Percentiles rank a stretch among this genome's conserved stretches.
Evolutionary conservation across 2,888 invertebrate species (phyloP).

Genomic region (Ophion obscuratus): DNA sequence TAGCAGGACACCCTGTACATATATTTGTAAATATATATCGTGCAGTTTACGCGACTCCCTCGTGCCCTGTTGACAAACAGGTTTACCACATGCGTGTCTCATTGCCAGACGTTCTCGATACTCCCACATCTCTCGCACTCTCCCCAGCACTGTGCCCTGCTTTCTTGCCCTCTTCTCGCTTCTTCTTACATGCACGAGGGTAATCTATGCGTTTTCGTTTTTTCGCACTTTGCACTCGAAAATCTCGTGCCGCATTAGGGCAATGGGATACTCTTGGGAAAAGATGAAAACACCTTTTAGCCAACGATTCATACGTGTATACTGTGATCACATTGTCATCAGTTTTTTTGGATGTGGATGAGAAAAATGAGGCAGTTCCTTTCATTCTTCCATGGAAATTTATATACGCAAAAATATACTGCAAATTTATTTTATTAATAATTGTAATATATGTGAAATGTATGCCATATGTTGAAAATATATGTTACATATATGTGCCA

Average conservation of each 20-base stretch:
- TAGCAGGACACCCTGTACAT: too few species aligned
- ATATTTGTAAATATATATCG: background rate
- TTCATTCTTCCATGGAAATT: too few species aligned
- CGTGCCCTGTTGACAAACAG: constrained; percentile 73
- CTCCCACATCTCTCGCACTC: constrained; percentile 11
- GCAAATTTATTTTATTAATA: too few species aligned
- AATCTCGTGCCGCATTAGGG: background rate
- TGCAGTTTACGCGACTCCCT: constrained; percentile 52
- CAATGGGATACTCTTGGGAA: constrained; percentile 32
- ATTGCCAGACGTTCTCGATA: constrained; percentile 47
- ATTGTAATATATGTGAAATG: too few species aligned
- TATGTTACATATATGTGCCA: too few species aligned
- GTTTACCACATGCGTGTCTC: constrained; percentile 73
- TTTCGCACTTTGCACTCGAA: constrained; percentile 47
- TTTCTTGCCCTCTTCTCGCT: background rate
- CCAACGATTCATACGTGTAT: too few species aligned
- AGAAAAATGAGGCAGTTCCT: too few species aligned
- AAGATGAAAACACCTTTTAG: constrained; percentile 12
- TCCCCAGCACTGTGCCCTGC: background rate
- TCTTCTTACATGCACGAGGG: background rate
- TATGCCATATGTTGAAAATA: too few species aligned
- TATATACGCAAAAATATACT: too few species aligned
- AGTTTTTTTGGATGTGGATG: too few species aligned
- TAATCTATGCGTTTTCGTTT: constrained; percentile 28
- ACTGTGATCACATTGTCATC: too few species aligned